Base-by-base conservation (phyloP, 1,140 invertebrate species). In the Lutraria rhynchaena region DNA sequence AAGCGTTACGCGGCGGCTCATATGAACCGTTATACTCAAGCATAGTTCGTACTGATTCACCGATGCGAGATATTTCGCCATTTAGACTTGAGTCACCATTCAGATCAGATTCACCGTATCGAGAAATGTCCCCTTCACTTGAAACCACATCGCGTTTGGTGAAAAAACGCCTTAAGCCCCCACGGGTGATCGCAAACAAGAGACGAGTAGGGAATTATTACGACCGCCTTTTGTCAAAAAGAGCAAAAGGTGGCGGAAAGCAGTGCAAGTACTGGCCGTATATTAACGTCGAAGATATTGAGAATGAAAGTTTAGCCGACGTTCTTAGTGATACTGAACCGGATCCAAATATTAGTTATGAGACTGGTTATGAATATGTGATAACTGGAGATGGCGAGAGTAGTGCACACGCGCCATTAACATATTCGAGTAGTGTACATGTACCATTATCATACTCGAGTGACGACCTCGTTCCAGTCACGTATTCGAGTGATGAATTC, bases 251-350 rank as follows among this genome's bases (percentile, higher is more conserved):
- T 27, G 22, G 41, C 13, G 77, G 77, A 9, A 81, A 65, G 41
- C 35, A 63, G 27, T 55, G 69, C 7, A 81, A 74, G 31, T 73
- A 81, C 31, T 81, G 78, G 78, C 78, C 78, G 0, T 81, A 81
- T 51, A 73, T 81, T 65, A 69, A 81, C n/a, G 78, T 81, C 15
- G 78, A 81, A 55, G 69, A 73, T 55, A 81, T 81, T 9, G 78
- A 73, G 27, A 63, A 60, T 9, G 78, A 81, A 63, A 65, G 44
- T 41, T 7, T 81, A 53, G 46, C 22, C 22, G 78, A 73, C 49
- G 22, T 81, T 9, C 46, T 81, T 22, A 71, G 74, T 65, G 74
- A 77, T 67, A 49, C 73, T 17, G 74, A 63, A 27, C 37, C 29
- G 24, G 46, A 33, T 15, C 17, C n/a, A 13, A 35, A 41, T 70